Evolutionary conservation across 2,888 invertebrate species (phyloP).

Genomic region (Pandemis heparana): DNA sequence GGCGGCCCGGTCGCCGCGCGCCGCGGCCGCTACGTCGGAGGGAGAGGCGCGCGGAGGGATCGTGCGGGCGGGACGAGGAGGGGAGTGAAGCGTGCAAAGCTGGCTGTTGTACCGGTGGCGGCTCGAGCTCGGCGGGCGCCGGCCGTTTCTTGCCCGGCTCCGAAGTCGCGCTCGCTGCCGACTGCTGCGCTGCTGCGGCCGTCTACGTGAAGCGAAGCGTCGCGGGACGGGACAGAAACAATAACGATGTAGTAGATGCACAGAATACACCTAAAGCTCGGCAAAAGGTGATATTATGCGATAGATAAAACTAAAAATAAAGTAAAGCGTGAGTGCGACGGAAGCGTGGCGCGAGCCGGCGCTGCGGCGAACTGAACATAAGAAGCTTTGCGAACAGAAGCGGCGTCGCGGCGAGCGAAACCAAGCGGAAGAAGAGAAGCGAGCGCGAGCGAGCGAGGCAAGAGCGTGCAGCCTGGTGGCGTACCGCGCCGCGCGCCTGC

Average conservation of each 20-base stretch:
- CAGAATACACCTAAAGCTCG: slow-evolving; percentile 86
- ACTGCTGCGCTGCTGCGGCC: slow-evolving; percentile 87
- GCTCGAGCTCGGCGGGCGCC: slow-evolving; percentile 86
- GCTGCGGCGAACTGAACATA: slow-evolving; percentile 78
- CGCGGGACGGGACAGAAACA: slow-evolving; percentile 86
- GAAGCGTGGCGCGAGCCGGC: slow-evolving; percentile 82
- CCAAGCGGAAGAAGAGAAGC: slow-evolving; percentile 83
- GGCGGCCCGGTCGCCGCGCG: slow-evolving; percentile 56
- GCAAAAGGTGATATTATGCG: slow-evolving; percentile 84
- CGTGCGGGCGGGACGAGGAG: slow-evolving; percentile 62
- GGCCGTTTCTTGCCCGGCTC: slow-evolving; percentile 98
- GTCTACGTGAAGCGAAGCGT: slow-evolving; percentile 86
- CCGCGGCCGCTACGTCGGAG: slow-evolving; percentile 59
- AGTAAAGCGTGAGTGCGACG: slow-evolving; percentile 86
- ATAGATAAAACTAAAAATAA: slow-evolving; percentile 81
- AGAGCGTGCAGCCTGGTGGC: slow-evolving; percentile 88
- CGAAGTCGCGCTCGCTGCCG: slow-evolving; percentile 87
- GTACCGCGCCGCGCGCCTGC: slow-evolving; percentile 97
- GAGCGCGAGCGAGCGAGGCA: slow-evolving; percentile 73
- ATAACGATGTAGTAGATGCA: slow-evolving; percentile 86
- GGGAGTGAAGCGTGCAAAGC: slow-evolving; percentile 88
- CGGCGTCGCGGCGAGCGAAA: slow-evolving; percentile 83
- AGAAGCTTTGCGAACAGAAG: slow-evolving; percentile 82
- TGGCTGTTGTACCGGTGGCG: slow-evolving; percentile 95
- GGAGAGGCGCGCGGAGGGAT: slow-evolving; percentile 63